phyloP scores from a whole-genome alignment of 2,888 invertebrate genomes.

The Agrenia bidenticulata region DNA sequence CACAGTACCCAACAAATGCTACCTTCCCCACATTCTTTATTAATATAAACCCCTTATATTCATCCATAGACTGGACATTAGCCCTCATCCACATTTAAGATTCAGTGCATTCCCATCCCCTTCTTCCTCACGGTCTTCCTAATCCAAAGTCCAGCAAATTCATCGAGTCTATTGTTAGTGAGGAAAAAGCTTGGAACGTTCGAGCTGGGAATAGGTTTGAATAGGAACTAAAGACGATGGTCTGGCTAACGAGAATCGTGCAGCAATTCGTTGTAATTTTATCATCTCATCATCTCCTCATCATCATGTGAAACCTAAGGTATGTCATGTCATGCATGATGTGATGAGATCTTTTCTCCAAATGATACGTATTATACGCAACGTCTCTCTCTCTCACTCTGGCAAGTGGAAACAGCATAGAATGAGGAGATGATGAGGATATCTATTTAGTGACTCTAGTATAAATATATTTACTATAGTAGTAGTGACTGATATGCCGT shows the following conservation, averaged over 20 bases:
- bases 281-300: slow-evolving; percentile 20
- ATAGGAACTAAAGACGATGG: not conserved
- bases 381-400: not conserved
- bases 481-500: too few species aligned
- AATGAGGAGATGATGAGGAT: too few species aligned
- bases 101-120: too few species aligned
- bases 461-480: too few species aligned
- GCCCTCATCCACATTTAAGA: too few species aligned
- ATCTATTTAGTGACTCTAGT: too few species aligned
- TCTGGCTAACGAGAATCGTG: slow-evolving; percentile 31
- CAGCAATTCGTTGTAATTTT: slow-evolving; percentile 38
- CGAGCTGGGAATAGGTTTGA: not conserved
- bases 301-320: slow-evolving; percentile 10
- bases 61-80: too few species aligned
- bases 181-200: not conserved
- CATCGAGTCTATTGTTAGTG: not conserved
- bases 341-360: slow-evolving; percentile 20
- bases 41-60: too few species aligned
- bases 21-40: too few species aligned
- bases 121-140: not conserved
- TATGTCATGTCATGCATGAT: slow-evolving; percentile 33
- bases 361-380: slow-evolving; percentile 9
- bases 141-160: not conserved
- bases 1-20: too few species aligned
- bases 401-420: not conserved